Conservation (phyloP, 2,113 vertebrate genomes). For the Coryphaenoides rupestris region DNA sequence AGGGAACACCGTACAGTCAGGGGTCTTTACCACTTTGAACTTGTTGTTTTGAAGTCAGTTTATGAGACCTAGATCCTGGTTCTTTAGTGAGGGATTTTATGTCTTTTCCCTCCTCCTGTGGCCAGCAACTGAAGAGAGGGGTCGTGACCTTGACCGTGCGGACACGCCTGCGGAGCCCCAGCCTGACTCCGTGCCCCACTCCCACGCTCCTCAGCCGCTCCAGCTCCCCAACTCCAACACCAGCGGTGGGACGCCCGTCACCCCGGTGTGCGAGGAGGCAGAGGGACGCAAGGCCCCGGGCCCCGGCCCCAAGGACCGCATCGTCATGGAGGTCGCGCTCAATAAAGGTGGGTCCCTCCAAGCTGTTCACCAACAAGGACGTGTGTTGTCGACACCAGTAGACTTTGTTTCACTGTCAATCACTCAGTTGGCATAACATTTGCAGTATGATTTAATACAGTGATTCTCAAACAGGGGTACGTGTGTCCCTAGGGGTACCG, state of each 20-base stretch:
- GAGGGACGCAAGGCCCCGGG: conserved; percentile 70
- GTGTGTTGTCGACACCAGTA: no score
- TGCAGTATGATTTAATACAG: no score
- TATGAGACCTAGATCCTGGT: no score
- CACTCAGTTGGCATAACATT: no score
- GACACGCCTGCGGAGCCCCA: conserved; percentile 90
- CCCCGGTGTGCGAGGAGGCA: conserved; percentile 63
- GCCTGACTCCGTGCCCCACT: conserved; percentile 86
- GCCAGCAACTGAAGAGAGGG: conserved; percentile 95
- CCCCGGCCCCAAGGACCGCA: conserved; percentile 88
- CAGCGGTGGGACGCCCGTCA: conserved; percentile 55
- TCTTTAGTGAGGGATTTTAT: no score
- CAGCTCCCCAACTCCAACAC: conserved; percentile 82
- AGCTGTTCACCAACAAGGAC: no score
- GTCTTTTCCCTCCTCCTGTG: conserved; percentile 6
- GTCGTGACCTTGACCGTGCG: conserved; percentile 90
- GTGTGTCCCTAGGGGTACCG: no score
- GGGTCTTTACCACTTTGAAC: no score
- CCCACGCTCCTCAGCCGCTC: conserved; percentile 87
- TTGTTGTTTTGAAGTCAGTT: no score
- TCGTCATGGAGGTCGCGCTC: conserved; percentile 93
- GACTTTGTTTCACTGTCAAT: no score
- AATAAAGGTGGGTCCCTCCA: conserved; percentile 89
- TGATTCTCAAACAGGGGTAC: no score
- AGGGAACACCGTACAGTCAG: no score